A percentile compares a stretch with the other conserved stretches of the same genome.
phyloP scores from a whole-genome alignment of 2,888 invertebrate genomes.

The Galeopsomyia nigrocyanea region DNA sequence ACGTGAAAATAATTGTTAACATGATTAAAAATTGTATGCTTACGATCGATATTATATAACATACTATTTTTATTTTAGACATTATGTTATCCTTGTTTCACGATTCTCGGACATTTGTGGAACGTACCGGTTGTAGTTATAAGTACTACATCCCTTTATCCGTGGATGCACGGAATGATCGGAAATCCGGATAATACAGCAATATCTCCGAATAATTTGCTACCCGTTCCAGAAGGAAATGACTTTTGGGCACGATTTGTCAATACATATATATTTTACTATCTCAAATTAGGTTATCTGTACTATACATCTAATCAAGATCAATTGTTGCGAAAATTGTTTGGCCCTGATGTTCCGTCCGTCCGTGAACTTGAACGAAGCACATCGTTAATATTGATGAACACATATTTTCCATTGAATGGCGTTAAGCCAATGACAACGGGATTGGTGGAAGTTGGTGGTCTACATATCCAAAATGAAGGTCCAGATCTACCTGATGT shows the following conservation, averaged over 20 bases:
- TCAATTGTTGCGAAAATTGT: slow-evolving; percentile 51
- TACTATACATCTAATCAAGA: slow-evolving; percentile 53
- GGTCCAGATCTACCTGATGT: slow-evolving; percentile 53
- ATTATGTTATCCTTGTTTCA: slow-evolving; percentile 49
- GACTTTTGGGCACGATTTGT: slow-evolving; percentile 50
- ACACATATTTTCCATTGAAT: slow-evolving; percentile 70
- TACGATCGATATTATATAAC: no score
- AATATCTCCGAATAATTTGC: slow-evolving; percentile 49
- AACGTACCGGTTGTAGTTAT: slow-evolving; percentile 53
- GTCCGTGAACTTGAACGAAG: slow-evolving; percentile 68
- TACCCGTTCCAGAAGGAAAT: slow-evolving; percentile 49
- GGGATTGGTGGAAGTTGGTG: slow-evolving; percentile 71
- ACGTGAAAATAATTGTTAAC: slow-evolving; percentile 1
- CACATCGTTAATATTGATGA: slow-evolving; percentile 70
- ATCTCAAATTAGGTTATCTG: slow-evolving; percentile 50
- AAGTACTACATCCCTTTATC: slow-evolving; percentile 50
- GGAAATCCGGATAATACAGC: slow-evolving; percentile 54
- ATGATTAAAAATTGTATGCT: no score
- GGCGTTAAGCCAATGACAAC: slow-evolving; percentile 68
- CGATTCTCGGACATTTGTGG: slow-evolving; percentile 52
- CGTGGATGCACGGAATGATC: slow-evolving; percentile 53
- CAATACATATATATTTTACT: slow-evolving; percentile 51
- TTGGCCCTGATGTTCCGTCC: slow-evolving; percentile 61
- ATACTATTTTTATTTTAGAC: neutral
- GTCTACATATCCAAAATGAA: slow-evolving; percentile 70